Base-by-base conservation (phyloP, 2,113 vertebrate species). In the Nothocercus nigrocapillus region DNA sequence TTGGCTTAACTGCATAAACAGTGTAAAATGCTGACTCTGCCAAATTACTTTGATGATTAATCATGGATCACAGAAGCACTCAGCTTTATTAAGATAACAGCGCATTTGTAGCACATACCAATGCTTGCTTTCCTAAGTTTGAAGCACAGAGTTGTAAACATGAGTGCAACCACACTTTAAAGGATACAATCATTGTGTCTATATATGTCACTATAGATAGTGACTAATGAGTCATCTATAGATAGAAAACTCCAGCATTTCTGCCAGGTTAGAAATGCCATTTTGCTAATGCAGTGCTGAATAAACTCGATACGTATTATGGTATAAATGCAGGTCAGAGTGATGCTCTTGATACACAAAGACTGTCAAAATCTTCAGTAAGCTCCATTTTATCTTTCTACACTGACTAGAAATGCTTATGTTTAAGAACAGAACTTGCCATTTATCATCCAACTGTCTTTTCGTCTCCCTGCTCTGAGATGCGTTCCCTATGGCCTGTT, bases 1-100 rank as follows among this genome's bases (percentile, higher is more conserved):
- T 89, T 87, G 85, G 36, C 67, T 94, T 87, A 89, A 54, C 77
- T 75, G 81, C 28, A 92, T 95, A 94, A 95, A 44, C 66, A 79
- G 42, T 73, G n/a, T 13, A 85, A 54, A 22, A 53, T 53, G 84
- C 70, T 87, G 82, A 78, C 73, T 62, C n/a, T 89, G 93, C 84
- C 89, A 82, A 95, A 88, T 89, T 93, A 80, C 36, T 44, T 54
- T 18, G 74, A 86, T 76, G 32, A 44, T 95, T 94, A 87, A 95
- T 87, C 62, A 90, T 62, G 66, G 66, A 87, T 68, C 74, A 61
- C 6, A 89, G 81, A 75, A 73, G 47, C 47, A 62, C 38, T 87
- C 45, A 58, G 44, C 63, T 87, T 73, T 78, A 85, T 70, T 77
- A 69, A 49, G 36, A 45, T 36, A 30, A 30, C 10, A 85, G 78